These are phyloP conservation scores for Drosophila neutralis DNA, from an alignment of 2,888 invertebrate genomes.

Conservation along the genomic window DNA sequence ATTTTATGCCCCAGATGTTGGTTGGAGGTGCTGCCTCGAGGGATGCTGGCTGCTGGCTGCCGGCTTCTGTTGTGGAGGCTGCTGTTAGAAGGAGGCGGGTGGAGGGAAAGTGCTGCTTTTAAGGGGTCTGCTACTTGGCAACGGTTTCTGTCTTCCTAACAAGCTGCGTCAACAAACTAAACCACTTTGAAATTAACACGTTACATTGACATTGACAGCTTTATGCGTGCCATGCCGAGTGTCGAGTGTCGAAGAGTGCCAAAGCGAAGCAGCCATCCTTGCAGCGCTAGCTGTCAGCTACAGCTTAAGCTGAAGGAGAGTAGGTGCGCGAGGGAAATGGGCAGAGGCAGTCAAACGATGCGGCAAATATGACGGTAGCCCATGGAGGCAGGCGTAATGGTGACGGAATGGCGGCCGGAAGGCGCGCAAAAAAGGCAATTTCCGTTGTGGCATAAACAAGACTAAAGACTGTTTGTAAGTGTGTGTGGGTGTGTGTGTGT, in stretches of 20 bases:
- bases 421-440: constrained; percentile 77
- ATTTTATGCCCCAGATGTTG: constrained; percentile 55
- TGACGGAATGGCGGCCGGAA: constrained; percentile 58
- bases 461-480: constrained; percentile 39
- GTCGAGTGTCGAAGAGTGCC: constrained; percentile 53
- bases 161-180: constrained; percentile 79
- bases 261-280: constrained; percentile 21
- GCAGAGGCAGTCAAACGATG: constrained; percentile 57
- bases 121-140: constrained; percentile 2
- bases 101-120: neutral
- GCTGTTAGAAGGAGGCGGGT: too few species aligned
- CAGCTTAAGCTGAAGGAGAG: constrained; percentile 55
- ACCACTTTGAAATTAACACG: constrained; percentile 81
- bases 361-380: constrained; percentile 63
- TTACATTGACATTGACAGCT: constrained; percentile 82
- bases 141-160: constrained; percentile 56
- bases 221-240: constrained; percentile 80
- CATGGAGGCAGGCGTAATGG: constrained; percentile 15
- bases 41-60: neutral
- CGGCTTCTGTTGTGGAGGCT: neutral
- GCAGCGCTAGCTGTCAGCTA: constrained; percentile 64
- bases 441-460: constrained; percentile 67
- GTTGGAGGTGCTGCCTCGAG: constrained; percentile 9
- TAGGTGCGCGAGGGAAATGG: neutral
- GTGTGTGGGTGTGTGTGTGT: neutral